A percentile compares a stretch with the other conserved stretches of the same genome.
These are phyloP conservation scores for Aethina tumida DNA, from an alignment of 1,140 invertebrate species.

Conservation along the genomic window DNA sequence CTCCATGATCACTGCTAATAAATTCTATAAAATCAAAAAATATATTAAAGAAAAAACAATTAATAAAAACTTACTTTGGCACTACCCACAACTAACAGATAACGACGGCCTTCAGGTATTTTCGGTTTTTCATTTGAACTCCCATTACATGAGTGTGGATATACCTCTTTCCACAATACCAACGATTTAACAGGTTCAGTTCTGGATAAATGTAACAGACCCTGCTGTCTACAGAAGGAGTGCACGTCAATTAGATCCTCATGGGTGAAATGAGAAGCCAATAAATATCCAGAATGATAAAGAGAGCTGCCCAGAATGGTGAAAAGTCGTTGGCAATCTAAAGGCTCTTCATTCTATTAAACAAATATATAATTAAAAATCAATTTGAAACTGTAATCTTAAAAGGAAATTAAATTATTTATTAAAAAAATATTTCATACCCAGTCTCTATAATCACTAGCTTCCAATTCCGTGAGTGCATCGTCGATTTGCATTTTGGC, in stretches of 20 bases:
- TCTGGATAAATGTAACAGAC: conserved; percentile 52
- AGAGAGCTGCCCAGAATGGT: conserved; percentile 64
- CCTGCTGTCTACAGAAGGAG: conserved; percentile 55
- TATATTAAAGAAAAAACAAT: not conserved
- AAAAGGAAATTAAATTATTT: conserved; percentile 1
- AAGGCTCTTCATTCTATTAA: conserved; percentile 61
- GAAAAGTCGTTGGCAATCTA: conserved; percentile 66
- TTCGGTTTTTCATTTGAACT: conserved; percentile 27
- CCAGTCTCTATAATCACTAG: conserved; percentile 74
- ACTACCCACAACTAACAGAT: conserved; percentile 62
- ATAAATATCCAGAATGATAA: conserved; percentile 59
- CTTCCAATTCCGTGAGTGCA: conserved; percentile 68
- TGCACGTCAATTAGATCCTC: conserved; percentile 61
- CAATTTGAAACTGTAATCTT: not conserved
- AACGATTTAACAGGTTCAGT: conserved; percentile 56
- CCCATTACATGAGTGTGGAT: conserved; percentile 40
- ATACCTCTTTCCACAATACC: conserved; percentile 69
- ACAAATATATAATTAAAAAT: conserved; percentile 3
- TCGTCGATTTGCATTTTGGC: conserved; percentile 68
- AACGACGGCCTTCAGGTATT: conserved; percentile 51
- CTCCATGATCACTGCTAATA: conserved; percentile 62
- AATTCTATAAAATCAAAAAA: conserved; percentile 24
- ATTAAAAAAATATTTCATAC: conserved; percentile 34
- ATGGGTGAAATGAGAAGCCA: conserved; percentile 60
- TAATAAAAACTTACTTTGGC: conserved; percentile 43